A percentile compares a stretch with the other conserved stretches of the same genome.
phyloP scores from a whole-genome alignment of 2,888 invertebrate genomes.

The Pteria penguin region DNA sequence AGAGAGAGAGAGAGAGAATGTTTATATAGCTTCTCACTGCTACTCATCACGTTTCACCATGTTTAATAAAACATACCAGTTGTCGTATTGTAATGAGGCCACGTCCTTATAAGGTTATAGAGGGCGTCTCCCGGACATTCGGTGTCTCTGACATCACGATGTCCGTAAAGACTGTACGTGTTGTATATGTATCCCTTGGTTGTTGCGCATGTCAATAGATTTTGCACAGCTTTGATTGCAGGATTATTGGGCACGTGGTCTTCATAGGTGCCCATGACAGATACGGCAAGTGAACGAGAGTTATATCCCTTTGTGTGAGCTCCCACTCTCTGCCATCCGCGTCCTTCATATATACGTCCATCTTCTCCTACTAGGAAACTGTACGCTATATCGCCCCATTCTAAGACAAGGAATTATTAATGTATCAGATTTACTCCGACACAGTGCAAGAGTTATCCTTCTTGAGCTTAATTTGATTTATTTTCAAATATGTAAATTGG shows the following conservation, averaged over 20 bases:
- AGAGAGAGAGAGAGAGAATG: no score
- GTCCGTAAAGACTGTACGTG: constrained; percentile 59
- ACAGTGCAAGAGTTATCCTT: no score
- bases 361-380: constrained; percentile 90
- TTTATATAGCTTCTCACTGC: no score
- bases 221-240: constrained; percentile 59
- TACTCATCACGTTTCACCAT: no score
- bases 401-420: no score
- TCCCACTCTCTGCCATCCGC: constrained; percentile 87
- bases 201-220: constrained; percentile 63
- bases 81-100: constrained; percentile 50
- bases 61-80: no score
- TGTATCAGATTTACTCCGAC: no score
- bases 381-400: constrained; percentile 64
- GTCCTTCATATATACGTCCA: constrained; percentile 86
- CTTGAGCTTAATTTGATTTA: no score
- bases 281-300: constrained; percentile 76
- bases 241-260: constrained; percentile 54
- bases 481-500: no score
- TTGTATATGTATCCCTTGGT: constrained; percentile 48
- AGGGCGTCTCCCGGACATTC: constrained; percentile 58
- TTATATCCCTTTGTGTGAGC: constrained; percentile 86
- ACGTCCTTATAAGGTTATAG: constrained; percentile 53
- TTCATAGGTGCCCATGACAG: constrained; percentile 67
- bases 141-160: constrained; percentile 56